Percentiles rank a stretch among this genome's conserved stretches.
These are phyloP conservation scores for Nemotelus pantherinus DNA, from an alignment of 2,888 invertebrate genomes.

Conservation along the genomic window DNA sequence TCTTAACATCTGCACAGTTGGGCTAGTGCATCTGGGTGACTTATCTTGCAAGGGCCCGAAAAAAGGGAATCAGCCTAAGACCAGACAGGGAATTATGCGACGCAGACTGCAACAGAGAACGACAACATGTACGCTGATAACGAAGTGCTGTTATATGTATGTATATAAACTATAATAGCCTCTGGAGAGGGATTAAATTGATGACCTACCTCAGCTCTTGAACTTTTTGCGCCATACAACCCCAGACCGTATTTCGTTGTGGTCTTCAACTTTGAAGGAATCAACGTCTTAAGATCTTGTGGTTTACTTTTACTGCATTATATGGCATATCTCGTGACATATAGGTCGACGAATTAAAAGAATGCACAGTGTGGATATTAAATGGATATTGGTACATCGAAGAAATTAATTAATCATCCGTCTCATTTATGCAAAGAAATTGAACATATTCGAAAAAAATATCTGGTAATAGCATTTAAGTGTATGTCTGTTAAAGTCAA, in stretches of 20 bases:
- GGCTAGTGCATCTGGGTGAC: slow-evolving; percentile 45
- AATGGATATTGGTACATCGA: too few relatives aligned
- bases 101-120: slow-evolving; percentile 47
- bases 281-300: slow-evolving; percentile 25
- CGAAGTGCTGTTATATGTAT: slow-evolving; percentile 32
- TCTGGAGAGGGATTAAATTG: slow-evolving; percentile 54
- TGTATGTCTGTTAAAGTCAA: too few relatives aligned
- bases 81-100: slow-evolving; percentile 51
- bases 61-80: slow-evolving; percentile 47
- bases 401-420: too few relatives aligned
- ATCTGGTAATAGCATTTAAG: too few relatives aligned
- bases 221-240: slow-evolving; percentile 8
- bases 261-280: slow-evolving; percentile 36
- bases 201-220: slow-evolving; percentile 54
- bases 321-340: not conserved
- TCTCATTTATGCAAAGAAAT: too few relatives aligned
- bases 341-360: too few relatives aligned
- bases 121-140: slow-evolving; percentile 27
- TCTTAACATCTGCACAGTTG: not conserved
- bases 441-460: too few relatives aligned
- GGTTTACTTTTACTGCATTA: slow-evolving; percentile 42
- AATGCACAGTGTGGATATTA: too few relatives aligned
- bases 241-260: slow-evolving; percentile 34
- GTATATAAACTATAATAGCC: slow-evolving; percentile 48
- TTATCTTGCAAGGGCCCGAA: slow-evolving; percentile 28